These are phyloP conservation scores for Tricholauxania praeusta DNA, from an alignment of 2,888 invertebrate genomes.

Conservation along the genomic window DNA sequence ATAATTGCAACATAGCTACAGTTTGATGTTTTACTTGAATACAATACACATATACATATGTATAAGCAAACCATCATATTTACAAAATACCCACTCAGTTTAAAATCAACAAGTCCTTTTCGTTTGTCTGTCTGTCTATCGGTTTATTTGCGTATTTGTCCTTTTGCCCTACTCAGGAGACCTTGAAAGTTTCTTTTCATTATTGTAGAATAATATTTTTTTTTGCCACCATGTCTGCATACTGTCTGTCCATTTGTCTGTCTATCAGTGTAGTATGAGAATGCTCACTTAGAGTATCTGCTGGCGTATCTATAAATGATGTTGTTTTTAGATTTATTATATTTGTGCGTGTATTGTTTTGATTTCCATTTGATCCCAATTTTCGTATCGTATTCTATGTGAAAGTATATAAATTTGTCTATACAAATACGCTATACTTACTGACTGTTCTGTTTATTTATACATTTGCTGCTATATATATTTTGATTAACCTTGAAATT, in stretches of 20 bases:
- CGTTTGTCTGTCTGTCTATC: not conserved
- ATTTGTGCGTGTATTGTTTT: constrained; percentile 29
- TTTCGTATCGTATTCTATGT: constrained; percentile 31
- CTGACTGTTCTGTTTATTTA: constrained; percentile 1
- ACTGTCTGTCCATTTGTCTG: constrained; percentile 16
- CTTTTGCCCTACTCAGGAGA: not conserved
- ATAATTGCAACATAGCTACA: too few species aligned
- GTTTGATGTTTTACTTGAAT: too few species aligned
- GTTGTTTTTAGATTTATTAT: constrained; percentile 34
- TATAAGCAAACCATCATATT: too few species aligned
- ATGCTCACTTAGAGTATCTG: not conserved
- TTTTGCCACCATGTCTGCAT: not conserved
- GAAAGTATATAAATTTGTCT: not conserved
- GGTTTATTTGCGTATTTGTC: not conserved
- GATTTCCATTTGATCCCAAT: constrained; percentile 39
- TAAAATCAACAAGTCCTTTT: not conserved
- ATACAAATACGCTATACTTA: not conserved
- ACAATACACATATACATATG: too few species aligned
- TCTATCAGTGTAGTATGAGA: not conserved
- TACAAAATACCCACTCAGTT: too few species aligned
- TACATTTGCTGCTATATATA: not conserved
- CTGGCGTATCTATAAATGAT: constrained; percentile 4
- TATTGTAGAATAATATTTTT: not conserved
- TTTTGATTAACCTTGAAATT: constrained; percentile 43
- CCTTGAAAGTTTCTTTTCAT: not conserved